A percentile compares a stretch with the other conserved stretches of the same genome.
These are phyloP conservation scores for Mormyrops attenuatus DNA, from an alignment of 2,797 vertebrate genomes.

Conservation along the genomic window DNA sequence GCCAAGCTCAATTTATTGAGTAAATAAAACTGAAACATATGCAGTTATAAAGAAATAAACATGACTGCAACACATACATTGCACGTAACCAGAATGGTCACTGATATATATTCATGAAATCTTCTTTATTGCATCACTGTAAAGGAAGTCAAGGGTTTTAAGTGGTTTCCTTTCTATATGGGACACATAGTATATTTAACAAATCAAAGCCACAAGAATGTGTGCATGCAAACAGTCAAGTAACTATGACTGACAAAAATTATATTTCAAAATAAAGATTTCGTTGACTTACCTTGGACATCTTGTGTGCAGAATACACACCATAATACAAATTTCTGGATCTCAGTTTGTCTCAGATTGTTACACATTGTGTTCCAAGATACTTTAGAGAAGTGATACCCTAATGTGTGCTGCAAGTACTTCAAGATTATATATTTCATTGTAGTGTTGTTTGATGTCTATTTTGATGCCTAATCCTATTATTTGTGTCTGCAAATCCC, in stretches of 20 bases:
- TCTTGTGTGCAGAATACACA: not conserved
- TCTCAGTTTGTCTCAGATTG: not conserved
- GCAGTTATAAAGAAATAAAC: not conserved
- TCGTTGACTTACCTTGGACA: not conserved
- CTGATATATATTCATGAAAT: not conserved
- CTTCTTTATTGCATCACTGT: not conserved
- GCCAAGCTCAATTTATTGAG: not conserved
- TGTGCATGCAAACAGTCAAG: not conserved
- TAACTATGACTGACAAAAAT: not conserved
- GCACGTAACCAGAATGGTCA: not conserved
- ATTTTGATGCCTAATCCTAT: not conserved
- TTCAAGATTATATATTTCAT: not conserved
- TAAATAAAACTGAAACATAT: not conserved
- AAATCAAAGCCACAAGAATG: not conserved
- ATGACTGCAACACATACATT: not conserved
- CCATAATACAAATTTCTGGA: not conserved
- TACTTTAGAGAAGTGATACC: not conserved
- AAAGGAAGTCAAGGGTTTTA: not conserved
- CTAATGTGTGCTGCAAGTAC: not conserved
- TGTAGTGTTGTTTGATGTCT: not conserved
- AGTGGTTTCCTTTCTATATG: not conserved
- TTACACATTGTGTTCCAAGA: not conserved
- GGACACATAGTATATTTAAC: not conserved
- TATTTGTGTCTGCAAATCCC: not conserved
- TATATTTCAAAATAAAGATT: not conserved